A percentile compares a stretch with the other conserved stretches of the same genome.
Evolutionary conservation across 1,140 invertebrate genomes (phyloP).

Genomic region (Pachypsylla venusta): DNA sequence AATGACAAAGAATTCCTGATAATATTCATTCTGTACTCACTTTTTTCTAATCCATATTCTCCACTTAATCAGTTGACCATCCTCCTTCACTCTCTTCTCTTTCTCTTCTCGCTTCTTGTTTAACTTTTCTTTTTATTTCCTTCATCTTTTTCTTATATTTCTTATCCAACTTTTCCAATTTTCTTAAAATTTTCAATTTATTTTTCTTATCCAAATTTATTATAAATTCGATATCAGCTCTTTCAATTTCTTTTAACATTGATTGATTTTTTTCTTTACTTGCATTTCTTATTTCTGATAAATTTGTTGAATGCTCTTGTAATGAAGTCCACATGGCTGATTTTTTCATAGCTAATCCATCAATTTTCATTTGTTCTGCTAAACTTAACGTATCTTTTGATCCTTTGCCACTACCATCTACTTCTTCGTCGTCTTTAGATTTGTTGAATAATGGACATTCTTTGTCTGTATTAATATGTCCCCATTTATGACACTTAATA

Average conservation of each 20-base stretch:
- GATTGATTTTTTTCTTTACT: neutral
- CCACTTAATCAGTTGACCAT: slow-evolving; percentile 1
- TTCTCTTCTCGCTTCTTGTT: neutral
- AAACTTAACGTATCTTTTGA: slow-evolving; percentile 52
- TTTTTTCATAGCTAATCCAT: slow-evolving; percentile 74
- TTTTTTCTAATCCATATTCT: no score
- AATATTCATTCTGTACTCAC: no score
- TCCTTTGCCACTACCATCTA: slow-evolving; percentile 42
- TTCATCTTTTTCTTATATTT: neutral
- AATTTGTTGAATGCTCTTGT: slow-evolving; percentile 27
- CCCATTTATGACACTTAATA: slow-evolving; percentile 98
- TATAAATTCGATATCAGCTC: neutral
- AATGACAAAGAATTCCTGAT: no score
- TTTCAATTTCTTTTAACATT: neutral
- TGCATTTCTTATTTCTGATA: neutral
- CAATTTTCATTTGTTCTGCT: slow-evolving; percentile 80
- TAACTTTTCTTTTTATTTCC: neutral
- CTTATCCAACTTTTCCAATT: slow-evolving; percentile 3
- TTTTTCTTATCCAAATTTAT: neutral
- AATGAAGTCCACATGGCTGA: slow-evolving; percentile 46
- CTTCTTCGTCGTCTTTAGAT: slow-evolving; percentile 44
- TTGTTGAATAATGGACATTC: slow-evolving; percentile 88
- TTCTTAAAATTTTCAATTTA: neutral
- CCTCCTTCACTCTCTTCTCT: neutral
- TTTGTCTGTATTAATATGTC: slow-evolving; percentile 95